Evolutionary conservation across 2,888 invertebrate genomes (phyloP), one percentile per base, ranked within the genome.

Genomic region (Dilophus febrilis): DNA sequence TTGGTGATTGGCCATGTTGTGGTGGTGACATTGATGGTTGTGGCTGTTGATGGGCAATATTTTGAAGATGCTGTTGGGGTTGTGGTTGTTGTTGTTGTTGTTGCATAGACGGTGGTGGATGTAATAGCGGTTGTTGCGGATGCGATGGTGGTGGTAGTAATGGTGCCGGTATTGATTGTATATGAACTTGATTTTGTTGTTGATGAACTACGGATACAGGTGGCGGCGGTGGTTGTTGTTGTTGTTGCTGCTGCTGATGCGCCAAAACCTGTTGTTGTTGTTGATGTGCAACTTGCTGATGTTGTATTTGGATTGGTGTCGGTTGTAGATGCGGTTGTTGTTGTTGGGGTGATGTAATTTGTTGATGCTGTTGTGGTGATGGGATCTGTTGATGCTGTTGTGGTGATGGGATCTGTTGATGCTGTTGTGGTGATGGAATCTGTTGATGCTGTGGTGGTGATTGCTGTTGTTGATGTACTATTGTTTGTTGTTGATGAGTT

Each of bases 201-300:
- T 14, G 28, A 11, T n/a, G 22, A 22, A 26, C 27, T 17, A n/a
- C n/a, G n/a, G n/a, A n/a, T n/a, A n/a, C n/a, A n/a, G 32, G 49
- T n/a, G 50, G 44, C 19, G 49, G 46, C 27, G 49, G 51, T 38
- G 49, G 57, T 41, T 45, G 52, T 34, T 50, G 50, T 29, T 54
- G 56, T 11, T 52, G 53, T 22, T 55, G 56, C 37, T 53, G 55
- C 22, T 52, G 51, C 37, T 40, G 43, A 16, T 44, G 46, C 16
- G 42, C 45, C 11, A 43, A 43, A 37, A 13, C 26, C 14, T 18
- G 19, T 13, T 40, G 40, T 13, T 29, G 5, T 13, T 17, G 28
- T 22, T 37, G 29, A 14, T 18, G 28, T 19, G n/a, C 13, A 22
- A 5, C 18, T 26, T 42, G 33, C 46, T 35, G 22, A 47, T 32